Conservation (phyloP, 2,797 vertebrate genomes). For the Myotis daubentonii region DNA sequence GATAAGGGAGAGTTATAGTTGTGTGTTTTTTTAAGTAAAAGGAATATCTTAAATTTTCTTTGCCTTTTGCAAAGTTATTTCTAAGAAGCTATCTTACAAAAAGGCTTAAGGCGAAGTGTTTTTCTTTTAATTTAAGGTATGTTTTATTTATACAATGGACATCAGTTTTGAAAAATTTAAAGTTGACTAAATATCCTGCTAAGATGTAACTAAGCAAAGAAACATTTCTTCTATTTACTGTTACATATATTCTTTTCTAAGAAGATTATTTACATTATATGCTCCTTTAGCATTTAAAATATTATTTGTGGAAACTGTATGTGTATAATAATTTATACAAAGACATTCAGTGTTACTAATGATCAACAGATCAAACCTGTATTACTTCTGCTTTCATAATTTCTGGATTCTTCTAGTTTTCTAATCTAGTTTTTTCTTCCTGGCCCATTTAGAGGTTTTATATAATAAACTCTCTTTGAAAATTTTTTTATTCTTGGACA, state of each 20-base stretch:
- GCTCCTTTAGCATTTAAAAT: conserved; percentile 5
- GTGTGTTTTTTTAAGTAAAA: neutral
- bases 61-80: conserved; percentile 36
- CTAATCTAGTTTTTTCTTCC: conserved; percentile 26
- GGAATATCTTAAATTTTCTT: neutral
- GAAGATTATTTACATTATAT: neutral
- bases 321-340: neutral
- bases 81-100: neutral
- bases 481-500: neutral
- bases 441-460: neutral
- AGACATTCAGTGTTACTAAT: neutral
- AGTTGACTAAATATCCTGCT: neutral
- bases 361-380: neutral
- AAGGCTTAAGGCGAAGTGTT: neutral
- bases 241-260: neutral
- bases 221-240: conserved; percentile 14
- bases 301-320: neutral
- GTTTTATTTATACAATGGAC: neutral
- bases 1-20: neutral
- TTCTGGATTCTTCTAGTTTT: conserved; percentile 51
- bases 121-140: neutral
- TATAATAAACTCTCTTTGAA: neutral
- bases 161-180: neutral
- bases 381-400: neutral
- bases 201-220: neutral